These are phyloP conservation scores for Luehdorfia chinensis DNA, from an alignment of 1,140 invertebrate species.

Conservation along the genomic window DNA sequence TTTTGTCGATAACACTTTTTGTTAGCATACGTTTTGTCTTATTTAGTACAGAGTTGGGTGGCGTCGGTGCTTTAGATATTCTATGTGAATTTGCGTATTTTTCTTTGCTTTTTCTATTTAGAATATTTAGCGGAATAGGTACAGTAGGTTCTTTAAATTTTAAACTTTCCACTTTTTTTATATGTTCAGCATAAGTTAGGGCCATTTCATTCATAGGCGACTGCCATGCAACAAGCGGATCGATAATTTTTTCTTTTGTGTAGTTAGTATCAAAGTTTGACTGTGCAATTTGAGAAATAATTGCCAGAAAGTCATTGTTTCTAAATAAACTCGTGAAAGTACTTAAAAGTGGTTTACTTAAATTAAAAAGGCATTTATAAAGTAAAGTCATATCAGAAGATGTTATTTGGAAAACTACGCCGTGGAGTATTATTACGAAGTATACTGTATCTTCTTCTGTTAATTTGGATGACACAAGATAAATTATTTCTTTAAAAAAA, in stretches of 20 bases:
- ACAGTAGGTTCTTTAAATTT: slow-evolving; percentile 55
- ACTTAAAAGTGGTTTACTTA: slow-evolving; percentile 52
- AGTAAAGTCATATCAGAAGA: slow-evolving; percentile 41
- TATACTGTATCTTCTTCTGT: slow-evolving; percentile 54
- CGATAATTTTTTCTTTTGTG: slow-evolving; percentile 68
- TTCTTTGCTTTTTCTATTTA: slow-evolving; percentile 47
- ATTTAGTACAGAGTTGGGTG: slow-evolving; percentile 42
- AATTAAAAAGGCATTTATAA: slow-evolving; percentile 60
- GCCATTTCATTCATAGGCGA: slow-evolving; percentile 62
- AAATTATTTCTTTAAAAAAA: slow-evolving; percentile 44
- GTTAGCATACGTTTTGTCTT: slow-evolving; percentile 59
- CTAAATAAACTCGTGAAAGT: slow-evolving; percentile 58
- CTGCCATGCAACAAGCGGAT: slow-evolving; percentile 63
- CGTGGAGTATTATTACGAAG: slow-evolving; percentile 50
- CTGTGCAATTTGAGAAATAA: slow-evolving; percentile 52
- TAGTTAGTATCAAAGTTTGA: slow-evolving; percentile 67
- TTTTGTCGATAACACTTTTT: slow-evolving; percentile 56
- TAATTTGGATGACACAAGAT: slow-evolving; percentile 39
- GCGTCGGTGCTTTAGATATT: slow-evolving; percentile 23
- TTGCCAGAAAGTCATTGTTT: slow-evolving; percentile 47
- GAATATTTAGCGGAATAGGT: slow-evolving; percentile 53
- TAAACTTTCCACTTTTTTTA: slow-evolving; percentile 53
- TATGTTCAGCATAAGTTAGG: slow-evolving; percentile 54
- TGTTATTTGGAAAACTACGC: slow-evolving; percentile 48
- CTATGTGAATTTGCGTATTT: slow-evolving; percentile 19